Evolutionary conservation across 2,888 invertebrate genomes (phyloP), one percentile per base, ranked within the genome.

Genomic region (Agonopterix subpropinquella): DNA sequence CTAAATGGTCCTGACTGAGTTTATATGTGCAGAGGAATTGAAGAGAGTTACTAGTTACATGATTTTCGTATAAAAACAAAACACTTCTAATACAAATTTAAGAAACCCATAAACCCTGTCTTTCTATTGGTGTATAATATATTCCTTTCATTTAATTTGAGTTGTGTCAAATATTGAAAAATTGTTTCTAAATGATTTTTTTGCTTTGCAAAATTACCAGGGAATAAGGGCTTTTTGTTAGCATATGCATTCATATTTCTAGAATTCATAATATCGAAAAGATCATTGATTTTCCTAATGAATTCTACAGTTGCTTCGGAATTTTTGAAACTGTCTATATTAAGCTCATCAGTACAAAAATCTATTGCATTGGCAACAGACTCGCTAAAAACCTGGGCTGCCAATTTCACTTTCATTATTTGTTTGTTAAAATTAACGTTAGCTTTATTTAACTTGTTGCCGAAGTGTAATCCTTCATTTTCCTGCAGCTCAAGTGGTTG

Each of bases 251-350:
- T 41, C 4, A 41, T 9, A 41, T 41, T 41, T 41, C 41, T 8
- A 43, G 8, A 37, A 47, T 58, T 56, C 7, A 58, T 39, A 7
- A 58, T 39, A 45, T 58, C 60, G 36, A 60, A 56, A 11, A 55
- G 10, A 28, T 52, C 18, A 46, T 58, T 56, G 0, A 57, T 49
- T 37, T 43, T 51, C 42, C 39, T n/a, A 11, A 58, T 51, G 36
- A 58, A 57, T 8, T 50, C 45, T 8, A 49, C 48, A 7, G 56
- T 57, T 1, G 49, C 47, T 0, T 28, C 43, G 1, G 44, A 49
- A 36, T 47, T 28, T 9, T 41, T 0, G 49, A 58, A 61, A n/a
- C 45, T 35, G 0, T 11, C 11, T 5, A 57, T 1, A 3, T 48
- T 44, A 4, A 57, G 36, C 8, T 48, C 37, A 11, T 39, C 11